phyloP scores from a whole-genome alignment of 1,140 invertebrate species.

The Plodia interpunctella region DNA sequence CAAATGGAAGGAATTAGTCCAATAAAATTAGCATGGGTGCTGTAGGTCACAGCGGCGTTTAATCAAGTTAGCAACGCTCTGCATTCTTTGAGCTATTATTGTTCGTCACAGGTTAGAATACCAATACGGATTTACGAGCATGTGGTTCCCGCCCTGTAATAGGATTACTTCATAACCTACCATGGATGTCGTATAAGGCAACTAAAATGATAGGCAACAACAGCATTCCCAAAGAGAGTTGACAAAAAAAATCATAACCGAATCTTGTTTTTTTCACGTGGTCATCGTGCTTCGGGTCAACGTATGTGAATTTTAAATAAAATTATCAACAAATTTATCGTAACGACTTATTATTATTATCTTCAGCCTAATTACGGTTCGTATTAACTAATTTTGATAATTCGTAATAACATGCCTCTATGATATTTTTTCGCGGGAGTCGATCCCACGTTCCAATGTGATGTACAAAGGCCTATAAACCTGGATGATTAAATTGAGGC shows the following conservation, averaged over 20 bases:
- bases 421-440: not conserved
- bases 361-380: not conserved
- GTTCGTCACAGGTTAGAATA: conserved; percentile 1
- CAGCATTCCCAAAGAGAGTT: too few species aligned
- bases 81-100: not conserved
- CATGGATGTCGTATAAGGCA: too few species aligned
- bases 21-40: conserved; percentile 5
- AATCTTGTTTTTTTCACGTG: too few species aligned
- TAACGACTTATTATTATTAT: not conserved
- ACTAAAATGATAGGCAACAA: too few species aligned
- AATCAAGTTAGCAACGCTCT: not conserved
- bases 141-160: too few species aligned
- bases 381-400: not conserved
- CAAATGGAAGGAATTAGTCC: conserved; percentile 1
- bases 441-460: not conserved
- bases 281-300: too few species aligned
- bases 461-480: not conserved
- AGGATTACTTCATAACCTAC: too few species aligned
- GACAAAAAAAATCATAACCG: too few species aligned
- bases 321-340: too few species aligned
- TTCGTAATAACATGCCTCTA: not conserved
- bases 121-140: too few species aligned
- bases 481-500: not conserved
- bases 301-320: too few species aligned
- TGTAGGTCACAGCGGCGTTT: not conserved